These are phyloP conservation scores for Tauraco erythrolophus DNA, from an alignment of 2,113 vertebrate genomes.

Conservation along the genomic window DNA sequence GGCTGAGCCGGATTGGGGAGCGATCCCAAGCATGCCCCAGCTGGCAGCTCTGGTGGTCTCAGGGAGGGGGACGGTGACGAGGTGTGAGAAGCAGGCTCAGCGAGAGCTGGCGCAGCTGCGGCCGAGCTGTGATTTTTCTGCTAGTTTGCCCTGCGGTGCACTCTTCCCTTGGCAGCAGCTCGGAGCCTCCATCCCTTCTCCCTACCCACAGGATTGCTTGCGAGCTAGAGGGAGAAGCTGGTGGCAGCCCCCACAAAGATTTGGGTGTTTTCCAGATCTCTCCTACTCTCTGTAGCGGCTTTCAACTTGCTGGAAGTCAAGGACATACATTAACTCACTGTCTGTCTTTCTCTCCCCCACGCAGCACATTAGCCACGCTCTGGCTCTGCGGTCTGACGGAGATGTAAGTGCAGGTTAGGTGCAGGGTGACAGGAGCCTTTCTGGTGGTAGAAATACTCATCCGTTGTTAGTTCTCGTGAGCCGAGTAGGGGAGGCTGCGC, in stretches of 20 bases:
- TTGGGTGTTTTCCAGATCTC: constrained; percentile 21
- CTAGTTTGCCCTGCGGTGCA: neutral
- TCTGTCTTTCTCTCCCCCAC: neutral
- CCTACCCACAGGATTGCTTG: neutral
- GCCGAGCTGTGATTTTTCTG: neutral
- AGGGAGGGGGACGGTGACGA: neutral
- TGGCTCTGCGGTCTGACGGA: neutral
- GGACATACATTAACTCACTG: neutral
- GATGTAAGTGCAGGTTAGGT: neutral
- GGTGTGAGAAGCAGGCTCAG: neutral
- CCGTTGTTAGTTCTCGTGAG: neutral
- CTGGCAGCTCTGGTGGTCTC: neutral
- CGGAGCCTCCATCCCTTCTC: neutral
- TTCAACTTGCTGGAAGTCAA: neutral
- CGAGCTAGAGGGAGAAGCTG: neutral
- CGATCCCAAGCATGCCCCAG: fast-evolving
- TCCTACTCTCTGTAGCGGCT: constrained; percentile 5
- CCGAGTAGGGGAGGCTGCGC: neutral
- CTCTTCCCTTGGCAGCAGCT: neutral
- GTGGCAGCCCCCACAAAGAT: constrained; percentile 24
- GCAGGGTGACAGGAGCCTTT: neutral
- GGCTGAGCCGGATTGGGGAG: neutral
- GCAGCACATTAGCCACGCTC: neutral
- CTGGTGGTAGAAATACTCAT: neutral
- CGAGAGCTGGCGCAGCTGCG: neutral